Base-by-base conservation (phyloP, 2,888 invertebrate species). In the Dolichopus griseipennis region DNA sequence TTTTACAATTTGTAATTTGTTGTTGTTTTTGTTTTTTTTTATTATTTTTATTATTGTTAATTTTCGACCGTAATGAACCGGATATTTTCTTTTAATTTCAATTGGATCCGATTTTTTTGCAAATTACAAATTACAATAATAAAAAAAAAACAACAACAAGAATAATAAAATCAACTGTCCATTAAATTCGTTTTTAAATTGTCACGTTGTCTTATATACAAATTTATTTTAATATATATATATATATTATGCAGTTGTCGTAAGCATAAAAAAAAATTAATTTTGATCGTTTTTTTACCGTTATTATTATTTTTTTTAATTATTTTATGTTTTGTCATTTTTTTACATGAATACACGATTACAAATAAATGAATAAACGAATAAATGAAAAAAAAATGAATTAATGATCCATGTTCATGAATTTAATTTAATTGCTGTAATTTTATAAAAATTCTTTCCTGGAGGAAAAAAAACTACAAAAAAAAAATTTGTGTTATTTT, bases 381-480 rank as follows among this genome's bases (percentile, higher is more conserved):
- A 27, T 27, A 5, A 41, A 41, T 41, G 9, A 41, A 18, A 52
- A 52, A 52, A 52, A 52, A 12, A 52, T 52, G 52, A 52, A n/a
- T 52, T 52, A 52, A 52, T 52, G 52, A 52, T 52, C 52, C 52
- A 52, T 52, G 52, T 52, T 52, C 18, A 52, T 52, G n/a, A 52
- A 52, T 52, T 52, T 52, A 52, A 52, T 52, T n/a, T 52, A 52
- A 52, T 52, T 52, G 52, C 6, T 52, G n/a, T 52, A 52, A 18
- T 52, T 52, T 52, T 52, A 15, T 41, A 7, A 41, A 41, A 41
- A 41, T 41, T 41, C 18, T 52, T 52, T 52, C 18, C 15, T 52
- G 5, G 2, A 15, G 18, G 1, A 15, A 7, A 52, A n/a, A 52
- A 52, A 52, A 52, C 1, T 18, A 18, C 9, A 52, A 18, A 52